phyloP scores from a whole-genome alignment of 2,888 invertebrate genomes.

The Lycocerus yunnanus region DNA sequence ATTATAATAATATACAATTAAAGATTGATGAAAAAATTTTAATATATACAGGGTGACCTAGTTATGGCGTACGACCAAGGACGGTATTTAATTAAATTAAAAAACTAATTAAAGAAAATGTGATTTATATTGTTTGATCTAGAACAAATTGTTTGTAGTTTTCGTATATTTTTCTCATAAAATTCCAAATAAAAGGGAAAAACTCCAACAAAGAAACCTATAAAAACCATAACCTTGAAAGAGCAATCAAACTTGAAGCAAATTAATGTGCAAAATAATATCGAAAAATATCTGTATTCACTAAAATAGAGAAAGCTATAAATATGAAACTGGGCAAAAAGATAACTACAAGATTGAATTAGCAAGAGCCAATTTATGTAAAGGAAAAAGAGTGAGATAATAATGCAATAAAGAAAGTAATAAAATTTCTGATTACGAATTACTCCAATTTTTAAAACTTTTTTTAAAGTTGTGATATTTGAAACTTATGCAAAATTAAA shows the following conservation, averaged over 20 bases:
- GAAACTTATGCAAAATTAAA: neutral
- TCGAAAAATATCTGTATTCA: neutral
- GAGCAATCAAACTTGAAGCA: neutral
- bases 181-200: neutral
- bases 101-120: too few relatives aligned
- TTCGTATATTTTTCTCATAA: neutral
- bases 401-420: neutral
- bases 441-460: neutral
- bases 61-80: too few relatives aligned
- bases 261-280: neutral
- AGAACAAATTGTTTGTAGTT: neutral
- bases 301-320: neutral
- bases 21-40: too few relatives aligned
- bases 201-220: neutral
- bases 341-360: neutral
- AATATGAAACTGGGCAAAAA: neutral
- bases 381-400: neutral
- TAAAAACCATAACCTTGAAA: neutral
- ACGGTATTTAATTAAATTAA: too few relatives aligned
- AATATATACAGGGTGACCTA: too few relatives aligned
- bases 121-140: too few relatives aligned
- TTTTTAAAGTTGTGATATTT: neutral
- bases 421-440: neutral
- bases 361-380: neutral
- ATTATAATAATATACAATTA: neutral